phyloP scores from a whole-genome alignment of 2,113 vertebrate species.

The Puma concolor region DNA sequence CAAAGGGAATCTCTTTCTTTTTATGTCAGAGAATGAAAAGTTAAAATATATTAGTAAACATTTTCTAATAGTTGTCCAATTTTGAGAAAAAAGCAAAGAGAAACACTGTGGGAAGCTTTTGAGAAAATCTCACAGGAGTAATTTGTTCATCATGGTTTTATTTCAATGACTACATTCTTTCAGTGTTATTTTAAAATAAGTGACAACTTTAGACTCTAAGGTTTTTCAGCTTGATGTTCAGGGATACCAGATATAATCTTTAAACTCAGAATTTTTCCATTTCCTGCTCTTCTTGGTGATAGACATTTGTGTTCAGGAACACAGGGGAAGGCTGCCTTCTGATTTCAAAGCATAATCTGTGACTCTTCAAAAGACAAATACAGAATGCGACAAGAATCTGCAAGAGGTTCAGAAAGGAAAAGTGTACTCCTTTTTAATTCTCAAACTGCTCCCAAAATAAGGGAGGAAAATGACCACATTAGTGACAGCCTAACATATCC shows the following conservation, averaged over 20 bases:
- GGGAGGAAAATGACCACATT: neutral
- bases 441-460: neutral
- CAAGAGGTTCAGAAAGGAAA: neutral
- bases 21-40: neutral
- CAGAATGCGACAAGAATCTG: neutral
- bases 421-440: neutral
- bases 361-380: slow-evolving; percentile 37
- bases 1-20: neutral
- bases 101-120: neutral
- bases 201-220: neutral
- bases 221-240: slow-evolving; percentile 31
- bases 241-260: neutral
- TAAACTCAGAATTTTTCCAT: neutral
- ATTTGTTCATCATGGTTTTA: slow-evolving; percentile 20
- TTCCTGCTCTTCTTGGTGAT: neutral
- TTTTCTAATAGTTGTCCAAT: neutral
- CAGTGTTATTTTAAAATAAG: slow-evolving; percentile 4
- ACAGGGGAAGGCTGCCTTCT: neutral
- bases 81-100: neutral
- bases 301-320: neutral
- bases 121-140: neutral
- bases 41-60: slow-evolving; percentile 1
- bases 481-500: neutral
- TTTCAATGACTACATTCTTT: neutral
- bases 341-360: neutral